phyloP scores from a whole-genome alignment of 2,797 vertebrate species.

The Sebastes umbrosus region DNA sequence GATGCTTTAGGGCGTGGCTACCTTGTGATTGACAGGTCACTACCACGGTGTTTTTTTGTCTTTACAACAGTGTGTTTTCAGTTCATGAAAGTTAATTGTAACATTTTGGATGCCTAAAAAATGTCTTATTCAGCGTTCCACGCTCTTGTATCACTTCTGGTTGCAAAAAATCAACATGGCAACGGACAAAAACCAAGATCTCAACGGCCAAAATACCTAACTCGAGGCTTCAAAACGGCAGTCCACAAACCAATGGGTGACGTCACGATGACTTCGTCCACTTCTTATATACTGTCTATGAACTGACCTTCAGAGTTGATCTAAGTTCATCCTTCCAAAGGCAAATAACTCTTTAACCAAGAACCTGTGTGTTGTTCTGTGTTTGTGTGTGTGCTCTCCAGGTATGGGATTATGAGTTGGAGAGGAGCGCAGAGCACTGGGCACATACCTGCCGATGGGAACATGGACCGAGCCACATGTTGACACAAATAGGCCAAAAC shows the following conservation, averaged over 20 bases:
- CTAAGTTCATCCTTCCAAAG: not conserved
- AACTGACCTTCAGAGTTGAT: not conserved
- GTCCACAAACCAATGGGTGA: too few species aligned
- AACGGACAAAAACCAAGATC: too few species aligned
- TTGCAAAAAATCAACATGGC: too few species aligned
- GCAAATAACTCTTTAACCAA: not conserved
- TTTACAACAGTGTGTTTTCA: too few species aligned
- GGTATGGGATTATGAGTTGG: conserved; percentile 95
- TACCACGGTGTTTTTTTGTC: too few species aligned
- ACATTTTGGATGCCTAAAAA: too few species aligned
- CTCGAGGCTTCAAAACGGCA: not conserved
- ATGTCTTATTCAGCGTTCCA: too few species aligned
- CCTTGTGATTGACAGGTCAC: too few species aligned
- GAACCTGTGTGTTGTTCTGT: not conserved
- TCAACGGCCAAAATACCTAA: fast-evolving
- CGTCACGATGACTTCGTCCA: not conserved
- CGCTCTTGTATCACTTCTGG: too few species aligned
- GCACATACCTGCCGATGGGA: conserved; percentile 93
- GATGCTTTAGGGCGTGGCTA: too few species aligned
- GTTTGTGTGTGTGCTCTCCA: conserved; percentile 53
- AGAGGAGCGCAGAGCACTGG: conserved; percentile 95
- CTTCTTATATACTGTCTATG: not conserved
- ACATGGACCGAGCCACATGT: conserved; percentile 91
- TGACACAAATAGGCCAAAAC: conserved; percentile 97
- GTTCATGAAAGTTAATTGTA: too few species aligned